Percentiles rank a stretch among this genome's conserved stretches.
These are phyloP conservation scores for Ochotona curzoniae DNA, from an alignment of 2,113 vertebrate genomes.

Conservation along the genomic window DNA sequence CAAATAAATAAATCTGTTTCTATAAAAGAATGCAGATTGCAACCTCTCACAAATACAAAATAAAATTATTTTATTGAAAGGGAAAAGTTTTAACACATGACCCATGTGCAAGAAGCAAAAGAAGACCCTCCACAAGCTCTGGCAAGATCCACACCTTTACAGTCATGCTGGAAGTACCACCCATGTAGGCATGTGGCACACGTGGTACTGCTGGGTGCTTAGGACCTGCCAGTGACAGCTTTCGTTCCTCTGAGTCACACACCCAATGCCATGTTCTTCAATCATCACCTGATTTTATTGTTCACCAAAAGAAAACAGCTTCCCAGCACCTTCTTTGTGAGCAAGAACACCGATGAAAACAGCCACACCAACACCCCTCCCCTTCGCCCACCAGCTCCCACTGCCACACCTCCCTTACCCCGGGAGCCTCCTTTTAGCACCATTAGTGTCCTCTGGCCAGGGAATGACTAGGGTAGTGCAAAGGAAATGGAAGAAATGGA, in stretches of 20 bases:
- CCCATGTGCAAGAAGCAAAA: background rate
- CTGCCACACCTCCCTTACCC: background rate
- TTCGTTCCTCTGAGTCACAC: background rate
- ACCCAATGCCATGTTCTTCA: background rate
- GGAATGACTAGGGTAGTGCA: background rate
- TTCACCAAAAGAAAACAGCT: background rate
- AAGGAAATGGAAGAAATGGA: background rate
- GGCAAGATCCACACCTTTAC: background rate
- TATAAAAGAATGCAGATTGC: slow-evolving; percentile 24
- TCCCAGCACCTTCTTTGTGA: background rate
- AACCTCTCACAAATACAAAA: slow-evolving; percentile 75
- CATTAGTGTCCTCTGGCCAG: background rate
- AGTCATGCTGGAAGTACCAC: background rate
- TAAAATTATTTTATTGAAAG: slow-evolving; percentile 76
- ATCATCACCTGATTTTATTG: background rate
- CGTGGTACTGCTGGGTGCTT: background rate
- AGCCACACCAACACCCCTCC: background rate
- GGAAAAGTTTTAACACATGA: slow-evolving; percentile 61
- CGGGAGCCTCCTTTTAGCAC: background rate
- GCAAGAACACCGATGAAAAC: background rate
- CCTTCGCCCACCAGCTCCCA: background rate
- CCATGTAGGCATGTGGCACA: background rate
- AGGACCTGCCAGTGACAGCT: background rate
- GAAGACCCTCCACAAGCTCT: background rate
- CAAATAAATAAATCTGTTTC: too few species aligned